Evolutionary conservation across 2,888 invertebrate genomes (phyloP).

Genomic region (Drosophila leonis): DNA sequence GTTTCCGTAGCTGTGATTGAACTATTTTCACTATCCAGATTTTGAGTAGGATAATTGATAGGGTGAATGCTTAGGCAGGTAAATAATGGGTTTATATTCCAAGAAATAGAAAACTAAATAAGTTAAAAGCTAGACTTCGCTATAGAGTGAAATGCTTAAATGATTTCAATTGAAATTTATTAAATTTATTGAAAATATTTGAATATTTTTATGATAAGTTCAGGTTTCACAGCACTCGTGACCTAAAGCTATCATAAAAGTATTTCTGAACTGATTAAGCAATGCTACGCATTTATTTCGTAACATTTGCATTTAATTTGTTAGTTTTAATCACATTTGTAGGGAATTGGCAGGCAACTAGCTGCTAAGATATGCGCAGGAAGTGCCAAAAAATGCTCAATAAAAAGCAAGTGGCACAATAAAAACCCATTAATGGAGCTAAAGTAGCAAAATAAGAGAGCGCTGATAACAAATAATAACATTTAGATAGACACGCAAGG

Average conservation of each 20-base stretch:
- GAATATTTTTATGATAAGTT: too few relatives aligned
- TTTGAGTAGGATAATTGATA: neutral
- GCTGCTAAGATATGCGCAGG: slow-evolving; percentile 61
- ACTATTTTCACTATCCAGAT: slow-evolving; percentile 5
- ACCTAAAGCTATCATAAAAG: neutral
- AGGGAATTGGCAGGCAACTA: slow-evolving; percentile 36
- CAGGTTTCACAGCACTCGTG: neutral
- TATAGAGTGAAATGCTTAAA: too few relatives aligned
- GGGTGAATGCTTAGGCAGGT: neutral
- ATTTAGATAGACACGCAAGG: slow-evolving; percentile 72
- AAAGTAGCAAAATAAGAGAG: slow-evolving; percentile 47
- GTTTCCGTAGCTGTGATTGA: neutral
- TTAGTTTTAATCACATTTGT: slow-evolving; percentile 59
- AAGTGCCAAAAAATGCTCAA: slow-evolving; percentile 50
- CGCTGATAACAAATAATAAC: slow-evolving; percentile 73
- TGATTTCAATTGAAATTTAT: neutral
- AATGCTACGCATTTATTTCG: neutral
- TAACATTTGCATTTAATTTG: slow-evolving; percentile 43
- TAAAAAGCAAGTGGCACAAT: slow-evolving; percentile 62
- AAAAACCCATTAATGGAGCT: slow-evolving; percentile 64
- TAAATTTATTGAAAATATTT: neutral
- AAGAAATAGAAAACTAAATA: neutral
- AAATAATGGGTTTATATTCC: neutral
- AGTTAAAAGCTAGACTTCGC: too few relatives aligned
- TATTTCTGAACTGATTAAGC: neutral